Evolutionary conservation across 2,888 invertebrate genomes (phyloP).

Genomic region (Acrobasis consociella): DNA sequence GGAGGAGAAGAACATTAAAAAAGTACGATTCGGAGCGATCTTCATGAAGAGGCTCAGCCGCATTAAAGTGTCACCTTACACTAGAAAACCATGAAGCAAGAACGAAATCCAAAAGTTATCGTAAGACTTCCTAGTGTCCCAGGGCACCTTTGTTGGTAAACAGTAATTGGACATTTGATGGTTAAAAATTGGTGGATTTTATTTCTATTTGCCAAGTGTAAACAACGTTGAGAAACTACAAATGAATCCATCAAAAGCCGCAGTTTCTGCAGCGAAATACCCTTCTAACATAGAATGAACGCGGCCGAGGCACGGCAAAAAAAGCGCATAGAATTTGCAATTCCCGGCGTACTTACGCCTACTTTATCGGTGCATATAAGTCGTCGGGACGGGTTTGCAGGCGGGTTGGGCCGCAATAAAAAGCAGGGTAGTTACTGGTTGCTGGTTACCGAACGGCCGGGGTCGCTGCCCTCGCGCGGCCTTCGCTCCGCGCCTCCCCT

Average conservation of each 20-base stretch:
- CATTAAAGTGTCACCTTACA: too few species aligned
- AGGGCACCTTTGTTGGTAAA: too few species aligned
- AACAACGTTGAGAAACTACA: not conserved
- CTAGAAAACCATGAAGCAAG: too few species aligned
- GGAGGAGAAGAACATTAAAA: too few species aligned
- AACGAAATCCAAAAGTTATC: too few species aligned
- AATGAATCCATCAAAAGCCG: constrained; percentile 18
- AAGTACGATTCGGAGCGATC: too few species aligned
- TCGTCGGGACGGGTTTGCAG: constrained; percentile 58
- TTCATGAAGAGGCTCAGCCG: too few species aligned
- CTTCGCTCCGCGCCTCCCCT: constrained; percentile 63
- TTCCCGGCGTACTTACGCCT: constrained; percentile 53
- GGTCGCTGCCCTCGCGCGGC: constrained; percentile 73
- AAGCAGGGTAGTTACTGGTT: constrained; percentile 58
- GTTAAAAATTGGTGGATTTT: too few species aligned
- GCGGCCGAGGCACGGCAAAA: constrained; percentile 30
- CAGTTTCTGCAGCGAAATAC: constrained; percentile 2
- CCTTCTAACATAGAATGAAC: constrained; percentile 16
- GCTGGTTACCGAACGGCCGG: constrained; percentile 44
- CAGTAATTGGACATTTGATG: too few species aligned
- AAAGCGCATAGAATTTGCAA: constrained; percentile 50
- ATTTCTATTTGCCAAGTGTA: too few species aligned
- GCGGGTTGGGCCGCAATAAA: constrained; percentile 54
- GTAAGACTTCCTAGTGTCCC: too few species aligned
- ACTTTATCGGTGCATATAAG: constrained; percentile 61